Evolutionary conservation across 2,888 invertebrate species (phyloP).

Genomic region (Sisyra nigra): DNA sequence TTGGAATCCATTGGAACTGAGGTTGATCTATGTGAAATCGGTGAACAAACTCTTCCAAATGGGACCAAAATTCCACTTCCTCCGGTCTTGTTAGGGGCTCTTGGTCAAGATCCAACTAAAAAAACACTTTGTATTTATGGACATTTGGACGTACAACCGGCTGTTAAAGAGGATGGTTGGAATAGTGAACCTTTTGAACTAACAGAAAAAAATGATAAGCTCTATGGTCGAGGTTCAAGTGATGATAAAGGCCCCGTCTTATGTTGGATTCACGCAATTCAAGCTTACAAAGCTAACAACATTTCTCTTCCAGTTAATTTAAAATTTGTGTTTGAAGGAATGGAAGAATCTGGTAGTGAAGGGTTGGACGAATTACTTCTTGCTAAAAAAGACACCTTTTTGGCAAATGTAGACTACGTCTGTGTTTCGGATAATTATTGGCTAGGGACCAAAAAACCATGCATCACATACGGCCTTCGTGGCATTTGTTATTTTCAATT

Average conservation of each 20-base stretch:
- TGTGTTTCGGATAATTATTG: constrained; percentile 99
- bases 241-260: constrained; percentile 94
- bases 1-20: constrained; percentile 53
- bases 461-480: constrained; percentile 89
- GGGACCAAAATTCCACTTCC: constrained; percentile 64
- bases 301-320: constrained; percentile 50
- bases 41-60: constrained; percentile 53
- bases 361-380: constrained; percentile 80
- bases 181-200: constrained; percentile 85
- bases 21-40: constrained; percentile 59
- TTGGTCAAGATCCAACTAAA: constrained; percentile 71
- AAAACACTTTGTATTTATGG: constrained; percentile 92
- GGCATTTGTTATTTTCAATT: constrained; percentile 85
- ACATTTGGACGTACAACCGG: constrained; percentile 97
- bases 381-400: constrained; percentile 55
- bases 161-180: constrained; percentile 87
- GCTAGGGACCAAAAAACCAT: constrained; percentile 91
- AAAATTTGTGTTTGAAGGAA: constrained; percentile 91
- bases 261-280: constrained; percentile 88
- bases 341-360: constrained; percentile 96
- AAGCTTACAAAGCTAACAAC: constrained; percentile 63
- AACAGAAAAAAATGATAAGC: constrained; percentile 71
- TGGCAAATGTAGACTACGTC: constrained; percentile 79
- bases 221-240: constrained; percentile 81
- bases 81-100: constrained; percentile 62